These are phyloP conservation scores for Diarsia brunnea DNA, from an alignment of 2,888 invertebrate species.

Conservation along the genomic window DNA sequence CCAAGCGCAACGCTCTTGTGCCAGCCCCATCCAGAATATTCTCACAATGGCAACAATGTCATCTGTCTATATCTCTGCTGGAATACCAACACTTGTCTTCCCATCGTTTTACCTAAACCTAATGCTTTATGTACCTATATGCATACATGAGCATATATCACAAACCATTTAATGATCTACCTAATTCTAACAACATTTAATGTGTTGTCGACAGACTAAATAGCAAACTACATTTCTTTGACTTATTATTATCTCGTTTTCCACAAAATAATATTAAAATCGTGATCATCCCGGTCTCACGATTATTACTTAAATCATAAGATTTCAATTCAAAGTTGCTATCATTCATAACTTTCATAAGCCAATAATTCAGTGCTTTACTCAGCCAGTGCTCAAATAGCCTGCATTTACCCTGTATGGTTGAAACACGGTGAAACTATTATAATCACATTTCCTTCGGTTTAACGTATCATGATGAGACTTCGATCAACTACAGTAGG, in stretches of 20 bases:
- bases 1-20: too few species aligned
- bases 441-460: conserved; percentile 47
- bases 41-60: too few species aligned
- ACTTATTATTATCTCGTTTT: background rate
- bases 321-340: conserved; percentile 35
- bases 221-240: background rate
- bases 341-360: conserved; percentile 28
- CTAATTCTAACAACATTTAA: background rate
- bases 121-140: too few species aligned
- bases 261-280: conserved; percentile 7
- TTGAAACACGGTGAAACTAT: conserved; percentile 44
- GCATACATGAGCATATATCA: too few species aligned
- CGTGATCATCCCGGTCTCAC: conserved; percentile 25
- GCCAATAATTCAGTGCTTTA: conserved; percentile 41
- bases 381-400: conserved; percentile 7
- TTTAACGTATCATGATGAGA: background rate
- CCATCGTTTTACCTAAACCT: background rate
- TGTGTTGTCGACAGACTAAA: too few species aligned
- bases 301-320: conserved; percentile 19
- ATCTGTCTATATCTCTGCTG: too few species aligned
- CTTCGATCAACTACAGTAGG: background rate
- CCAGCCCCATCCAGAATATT: too few species aligned
- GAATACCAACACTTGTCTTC: too few species aligned
- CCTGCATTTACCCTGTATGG: conserved; percentile 35
- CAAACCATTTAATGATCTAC: too few species aligned